phyloP scores from a whole-genome alignment of 2,113 vertebrate genomes.

The Rhineura floridana region DNA sequence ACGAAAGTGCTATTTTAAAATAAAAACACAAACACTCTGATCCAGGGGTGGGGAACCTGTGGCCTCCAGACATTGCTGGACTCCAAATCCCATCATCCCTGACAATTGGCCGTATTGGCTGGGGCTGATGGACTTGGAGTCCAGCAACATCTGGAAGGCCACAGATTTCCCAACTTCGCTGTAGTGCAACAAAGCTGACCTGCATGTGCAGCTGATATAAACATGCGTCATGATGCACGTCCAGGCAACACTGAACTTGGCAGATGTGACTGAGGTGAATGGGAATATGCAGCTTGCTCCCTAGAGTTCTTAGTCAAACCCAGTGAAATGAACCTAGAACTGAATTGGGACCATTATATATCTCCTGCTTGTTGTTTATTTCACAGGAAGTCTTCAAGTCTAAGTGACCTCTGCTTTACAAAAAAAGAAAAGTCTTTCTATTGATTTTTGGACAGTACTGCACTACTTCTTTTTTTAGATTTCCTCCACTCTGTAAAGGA shows the following conservation, averaged over 20 bases:
- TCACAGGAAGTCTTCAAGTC: constrained; percentile 49
- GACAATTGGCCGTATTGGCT: no score
- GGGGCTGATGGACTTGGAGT: no score
- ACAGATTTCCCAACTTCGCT: no score
- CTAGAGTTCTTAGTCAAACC: background rate
- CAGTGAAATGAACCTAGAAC: background rate
- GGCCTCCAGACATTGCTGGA: no score
- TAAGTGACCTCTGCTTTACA: constrained; percentile 48
- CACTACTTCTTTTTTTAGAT: constrained; percentile 63
- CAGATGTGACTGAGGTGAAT: background rate
- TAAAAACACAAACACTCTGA: constrained; percentile 46
- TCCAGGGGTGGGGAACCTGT: no score
- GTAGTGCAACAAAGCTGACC: no score
- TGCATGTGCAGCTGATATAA: background rate
- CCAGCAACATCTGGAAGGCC: no score
- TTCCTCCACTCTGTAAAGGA: constrained; percentile 68
- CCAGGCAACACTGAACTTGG: background rate
- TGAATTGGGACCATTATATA: background rate
- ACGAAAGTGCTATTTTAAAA: constrained; percentile 65
- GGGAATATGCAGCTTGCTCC: background rate
- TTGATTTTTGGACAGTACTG: constrained; percentile 70
- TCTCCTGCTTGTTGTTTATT: constrained; percentile 55
- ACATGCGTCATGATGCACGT: background rate
- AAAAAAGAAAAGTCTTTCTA: constrained; percentile 55
- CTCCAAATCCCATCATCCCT: no score